Conservation (phyloP, 2,888 invertebrate genomes). For the Synergus japonicus region DNA sequence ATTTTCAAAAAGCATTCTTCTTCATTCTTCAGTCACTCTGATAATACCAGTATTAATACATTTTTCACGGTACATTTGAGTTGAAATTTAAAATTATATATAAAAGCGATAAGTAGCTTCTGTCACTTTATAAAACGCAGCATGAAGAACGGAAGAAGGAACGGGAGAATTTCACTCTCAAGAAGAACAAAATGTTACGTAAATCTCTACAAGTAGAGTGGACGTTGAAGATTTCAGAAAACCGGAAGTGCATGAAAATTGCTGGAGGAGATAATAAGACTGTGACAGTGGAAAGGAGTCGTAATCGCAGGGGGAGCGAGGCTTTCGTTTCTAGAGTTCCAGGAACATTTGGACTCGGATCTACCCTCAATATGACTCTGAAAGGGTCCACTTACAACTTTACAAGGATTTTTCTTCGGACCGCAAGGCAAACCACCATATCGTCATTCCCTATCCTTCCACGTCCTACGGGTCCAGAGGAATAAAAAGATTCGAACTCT, state of each 20-base stretch:
- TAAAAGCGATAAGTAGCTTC: constrained; percentile 6
- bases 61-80: constrained; percentile 37
- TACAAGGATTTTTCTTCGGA: not conserved
- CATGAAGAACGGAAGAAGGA: not conserved
- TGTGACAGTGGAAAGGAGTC: not conserved
- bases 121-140: constrained; percentile 14
- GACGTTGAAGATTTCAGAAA: constrained; percentile 16
- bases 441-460: not conserved
- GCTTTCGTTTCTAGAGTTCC: not conserved
- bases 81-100: not conserved
- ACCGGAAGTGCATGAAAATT: constrained; percentile 24
- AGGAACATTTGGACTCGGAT: not conserved
- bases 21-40: not conserved
- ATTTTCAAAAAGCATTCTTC: no score
- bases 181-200: constrained; percentile 1
- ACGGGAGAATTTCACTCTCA: not conserved
- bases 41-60: constrained; percentile 9
- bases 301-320: not conserved
- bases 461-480: constrained; percentile 3
- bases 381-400: not conserved
- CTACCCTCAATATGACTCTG: not conserved
- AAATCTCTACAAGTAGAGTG: constrained; percentile 16
- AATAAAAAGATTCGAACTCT: constrained; percentile 40
- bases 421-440: not conserved
- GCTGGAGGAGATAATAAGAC: not conserved